Evolutionary conservation across 64 coral and sea anemone species (phyloP).

Genomic region (Astreopora myriophthalma): DNA sequence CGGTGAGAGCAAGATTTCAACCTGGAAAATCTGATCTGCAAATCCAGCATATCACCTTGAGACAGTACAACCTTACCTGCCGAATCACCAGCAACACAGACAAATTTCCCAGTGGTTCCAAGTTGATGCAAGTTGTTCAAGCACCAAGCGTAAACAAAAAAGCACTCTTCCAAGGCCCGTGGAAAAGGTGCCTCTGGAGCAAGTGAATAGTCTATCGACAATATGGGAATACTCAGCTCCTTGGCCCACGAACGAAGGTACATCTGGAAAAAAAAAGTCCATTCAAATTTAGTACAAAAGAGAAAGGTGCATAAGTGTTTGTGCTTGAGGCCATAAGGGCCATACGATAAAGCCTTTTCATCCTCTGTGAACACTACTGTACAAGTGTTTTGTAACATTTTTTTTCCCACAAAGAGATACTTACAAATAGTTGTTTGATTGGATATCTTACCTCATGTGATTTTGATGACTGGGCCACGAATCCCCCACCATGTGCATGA

Average conservation of each 20-base stretch:
- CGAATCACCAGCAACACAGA: constrained; percentile 88
- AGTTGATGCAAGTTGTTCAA: constrained; percentile 83
- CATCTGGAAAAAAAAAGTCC: constrained; percentile 48
- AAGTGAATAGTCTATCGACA: constrained; percentile 90
- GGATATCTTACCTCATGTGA: constrained; percentile 85
- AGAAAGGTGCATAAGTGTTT: too few species aligned
- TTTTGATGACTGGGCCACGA: constrained; percentile 95
- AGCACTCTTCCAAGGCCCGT: constrained; percentile 87
- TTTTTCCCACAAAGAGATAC: too few species aligned
- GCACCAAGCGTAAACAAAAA: constrained; percentile 95
- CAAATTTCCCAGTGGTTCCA: constrained; percentile 69
- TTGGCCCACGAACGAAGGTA: constrained; percentile 87
- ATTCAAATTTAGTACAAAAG: too few species aligned
- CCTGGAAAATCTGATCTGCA: too few species aligned
- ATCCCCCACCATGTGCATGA: constrained; percentile 96
- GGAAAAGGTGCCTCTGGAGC: constrained; percentile 91
- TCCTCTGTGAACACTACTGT: too few species aligned
- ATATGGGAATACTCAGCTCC: constrained; percentile 78
- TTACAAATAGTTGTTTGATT: not conserved
- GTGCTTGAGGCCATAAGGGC: too few species aligned
- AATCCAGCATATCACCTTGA: too few species aligned
- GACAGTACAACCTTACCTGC: too few species aligned
- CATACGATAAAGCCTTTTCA: too few species aligned
- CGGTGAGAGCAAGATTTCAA: too few species aligned
- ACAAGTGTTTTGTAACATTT: too few species aligned